These are phyloP conservation scores for Prionace glauca DNA, from an alignment of 2,797 vertebrate genomes.

Conservation along the genomic window DNA sequence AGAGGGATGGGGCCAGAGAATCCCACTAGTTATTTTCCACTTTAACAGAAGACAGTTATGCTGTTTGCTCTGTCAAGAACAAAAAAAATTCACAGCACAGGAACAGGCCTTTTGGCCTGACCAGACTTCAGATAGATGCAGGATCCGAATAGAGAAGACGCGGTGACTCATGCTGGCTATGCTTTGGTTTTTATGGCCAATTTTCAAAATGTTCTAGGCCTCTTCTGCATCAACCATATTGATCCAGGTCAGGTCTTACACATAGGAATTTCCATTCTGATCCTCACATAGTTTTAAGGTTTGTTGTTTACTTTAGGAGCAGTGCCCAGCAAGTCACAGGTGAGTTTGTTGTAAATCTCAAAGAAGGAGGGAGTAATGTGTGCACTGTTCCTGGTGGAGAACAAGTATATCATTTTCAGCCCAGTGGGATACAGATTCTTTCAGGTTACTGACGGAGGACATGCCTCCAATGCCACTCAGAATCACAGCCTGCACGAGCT, in stretches of 20 bases:
- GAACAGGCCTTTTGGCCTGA: too few species aligned
- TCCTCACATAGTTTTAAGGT: slow-evolving; percentile 87
- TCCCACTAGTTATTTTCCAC: not conserved
- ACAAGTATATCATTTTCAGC: slow-evolving; percentile 64
- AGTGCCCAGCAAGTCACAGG: slow-evolving; percentile 84
- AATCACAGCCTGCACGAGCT: slow-evolving; percentile 50
- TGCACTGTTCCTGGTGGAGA: slow-evolving; percentile 53
- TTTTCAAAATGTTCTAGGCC: slow-evolving; percentile 81
- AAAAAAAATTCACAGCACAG: too few species aligned
- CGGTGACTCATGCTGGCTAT: slow-evolving; percentile 79
- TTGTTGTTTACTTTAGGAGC: slow-evolving; percentile 58
- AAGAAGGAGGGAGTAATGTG: slow-evolving; percentile 86
- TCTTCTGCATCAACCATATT: slow-evolving; percentile 82
- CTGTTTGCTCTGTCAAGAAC: not conserved
- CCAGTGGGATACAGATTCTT: slow-evolving; percentile 67
- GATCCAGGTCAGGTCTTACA: slow-evolving; percentile 93
- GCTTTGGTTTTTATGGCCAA: slow-evolving; percentile 85
- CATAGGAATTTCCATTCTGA: slow-evolving; percentile 83
- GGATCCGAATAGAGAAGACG: too few species aligned
- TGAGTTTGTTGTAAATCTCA: slow-evolving; percentile 95
- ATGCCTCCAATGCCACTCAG: slow-evolving; percentile 83
- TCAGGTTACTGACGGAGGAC: slow-evolving; percentile 72
- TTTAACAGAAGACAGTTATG: not conserved
- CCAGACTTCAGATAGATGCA: too few species aligned
- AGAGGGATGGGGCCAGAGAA: too few species aligned